Base-by-base conservation (phyloP, 2,113 vertebrate genomes). In the Muscicapa adusta region DNA sequence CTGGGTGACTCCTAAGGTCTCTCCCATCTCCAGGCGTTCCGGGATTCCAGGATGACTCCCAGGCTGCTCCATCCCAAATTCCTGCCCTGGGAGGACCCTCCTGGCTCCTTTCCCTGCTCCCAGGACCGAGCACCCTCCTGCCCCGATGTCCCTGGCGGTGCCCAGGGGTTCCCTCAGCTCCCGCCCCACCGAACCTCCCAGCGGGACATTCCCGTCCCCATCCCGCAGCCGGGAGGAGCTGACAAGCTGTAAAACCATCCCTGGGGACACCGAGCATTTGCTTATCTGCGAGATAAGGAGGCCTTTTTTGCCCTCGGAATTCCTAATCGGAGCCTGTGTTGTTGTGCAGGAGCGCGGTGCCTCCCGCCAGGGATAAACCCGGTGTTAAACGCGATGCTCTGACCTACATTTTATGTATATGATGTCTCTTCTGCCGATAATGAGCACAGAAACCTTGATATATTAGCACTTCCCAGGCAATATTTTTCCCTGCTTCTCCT, bases 321-420 rank as follows among this genome's bases (percentile, higher is more conserved):
- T 56, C 88, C 87, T 86, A 66, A 40, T 48, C 62, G 28, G 75
- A 75, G 53, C 76, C 2, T 2, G 72, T 10, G 84, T 33, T 84
- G 65, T 58, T 78, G 36, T 13, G 72, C 71, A 5, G 57, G 28
- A 83, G 63, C 56, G 38, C 56, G 2, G 65, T 31, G 53, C 89
- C 83, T 92, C 89, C 79, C 90, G 38, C 91, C 96, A 81, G 77
- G 96, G 93, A 97, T 82, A 91, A 94, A 94, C 61, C 88, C 8
- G 8, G 40, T 51, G 90, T 43, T 91, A 87, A 95, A 96, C 54
- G 67, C 79, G 97, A 97, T 95, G 93, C 89, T 96, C 14, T 97
- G 96, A 97, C 97, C 96, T 96, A 96, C 84, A 98, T 98, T 97
- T 97, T 97, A 97, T 95, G 97, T 33, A 97, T 90, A 96, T 96